Base-by-base conservation (phyloP, 1,140 invertebrate species). In the Panagrolaimus sp. region DNA sequence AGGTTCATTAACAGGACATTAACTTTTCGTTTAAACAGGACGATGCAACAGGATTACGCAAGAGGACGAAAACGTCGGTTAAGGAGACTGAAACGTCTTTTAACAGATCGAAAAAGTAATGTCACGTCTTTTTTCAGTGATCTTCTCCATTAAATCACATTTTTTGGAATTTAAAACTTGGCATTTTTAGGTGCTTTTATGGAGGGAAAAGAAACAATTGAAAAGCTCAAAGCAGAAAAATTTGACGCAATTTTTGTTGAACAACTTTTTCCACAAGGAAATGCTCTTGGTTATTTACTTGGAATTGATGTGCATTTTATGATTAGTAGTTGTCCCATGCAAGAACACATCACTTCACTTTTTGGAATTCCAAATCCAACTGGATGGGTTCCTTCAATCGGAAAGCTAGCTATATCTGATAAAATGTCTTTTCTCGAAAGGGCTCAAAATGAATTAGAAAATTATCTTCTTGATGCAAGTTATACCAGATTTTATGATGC, bases 191-290 rank as follows among this genome's bases (percentile, higher is more conserved):
- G n/a, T 9, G 27, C 27, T 23, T 27, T 57, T 1, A 13, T 25
- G 27, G 20, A 57, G 9, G 27, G 27, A 25, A 27, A 20, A 20
- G 27, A 20, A 20, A 20, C 27, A 20, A 11, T 57, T 11, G 14
- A 13, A 13, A 13, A 57, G 20, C 51, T 57, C 4, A 57, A 16
- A 57, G 4, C 11, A 8, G 20, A 57, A 57, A 57, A 57, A 1
- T 57, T 57, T 27, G 51, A 57, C 20, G 51, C 51, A 20, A 57
- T 57, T 20, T 57, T 57, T 27, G 27, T 27, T 8, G 51, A 57
- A 57, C 51, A 57, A 13, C 51, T 57, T 1, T 25, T 27, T 9
- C 20, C 51, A 20, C 27, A 27, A 11, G 51, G 51, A 57, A 25
- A 20, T 11, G 51, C 51, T 2, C 51, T 57, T 57, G 20, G 20